Base-by-base conservation (phyloP, 2,888 invertebrate species). In the Tetheella fluctuosa region DNA sequence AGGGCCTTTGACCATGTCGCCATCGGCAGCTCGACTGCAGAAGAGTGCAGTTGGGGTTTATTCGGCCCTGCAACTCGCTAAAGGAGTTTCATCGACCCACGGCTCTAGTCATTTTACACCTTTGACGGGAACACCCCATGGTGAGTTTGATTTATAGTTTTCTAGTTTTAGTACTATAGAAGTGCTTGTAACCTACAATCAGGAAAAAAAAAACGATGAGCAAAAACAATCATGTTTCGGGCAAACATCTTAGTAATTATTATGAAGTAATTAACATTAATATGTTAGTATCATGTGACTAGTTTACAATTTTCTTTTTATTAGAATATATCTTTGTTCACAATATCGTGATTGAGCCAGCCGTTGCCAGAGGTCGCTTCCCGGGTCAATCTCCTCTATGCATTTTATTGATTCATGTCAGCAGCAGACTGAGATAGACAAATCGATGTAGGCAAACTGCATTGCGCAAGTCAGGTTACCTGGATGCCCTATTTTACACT, bases 1-100 rank as follows among this genome's bases (percentile, higher is more conserved):
- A n/a, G 97, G 97, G 54, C 97, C 97, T 1, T 95, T 95, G 69
- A 94, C 95, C 20, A 96, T 96, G 79, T 96, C 96, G 0, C 96
- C 96, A 4, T 94, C 95, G 13, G 86, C 90, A 4, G 89, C 94
- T 10, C 89, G 95, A 63, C 85, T 95, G 77, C 93, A 94, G 80
- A 94, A 94, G 79, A 89, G 94, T 70, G 85, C 88, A 0, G 65
- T 86, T 4, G 89, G 89, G 0, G 84, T 89, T 0, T 94, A 94
- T 74, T 94, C 94, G 1, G 94, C 94, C 37, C 68, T 93, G 70
- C 88, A 93, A 80, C 86, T 94, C 64, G 94, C 94, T 66, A 90
- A 90, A 79, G 90, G 94, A 69, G 78, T 85, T 71, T 88, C 93
- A 7, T 89, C 93, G 68, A 91, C 91, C 80, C 94, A 95, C 78